Evolutionary conservation across 2,888 invertebrate species (phyloP), one percentile per base, ranked within the genome.

Genomic region (Hermaeophaga mercurialis): DNA sequence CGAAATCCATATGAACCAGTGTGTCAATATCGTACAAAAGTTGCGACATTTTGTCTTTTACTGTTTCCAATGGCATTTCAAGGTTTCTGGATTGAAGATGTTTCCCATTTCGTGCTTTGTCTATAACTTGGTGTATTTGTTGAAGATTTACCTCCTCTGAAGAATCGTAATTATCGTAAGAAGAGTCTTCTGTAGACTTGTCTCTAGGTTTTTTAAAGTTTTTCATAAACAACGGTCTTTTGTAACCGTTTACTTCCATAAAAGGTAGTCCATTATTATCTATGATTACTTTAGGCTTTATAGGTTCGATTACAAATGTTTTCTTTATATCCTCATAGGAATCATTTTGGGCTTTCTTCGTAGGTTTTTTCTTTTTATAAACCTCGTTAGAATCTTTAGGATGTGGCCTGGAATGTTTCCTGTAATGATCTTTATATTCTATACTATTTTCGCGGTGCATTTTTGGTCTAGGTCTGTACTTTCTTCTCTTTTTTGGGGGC

Each of bases 261-360:
- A 74, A 73, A 3, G 73, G 69, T 15, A 64, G 47, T 1, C 74
- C 74, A 14, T 73, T 69, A 15, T 73, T 72, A 26, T 75, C 73
- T 8, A 75, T 66, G 19, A 74, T 70, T 4, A 73, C 38, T 55
- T 70, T 73, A 1, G 75, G 72, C 34, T 68, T 66, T 1, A 75
- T 24, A 60, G 70, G 70, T 48, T 71, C 66, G 1, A 75, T 58
- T 1, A 69, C 56, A 6, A 72, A 58, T 22, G 64, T 58, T 34
- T 61, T 64, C 2, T 63, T 66, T 9, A 44, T 12, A 17, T 59
- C 26, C 41, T 64, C 61, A 41, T 58, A 44, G 5, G 60, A 41
- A 47, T 41, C 59, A 8, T 39, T 55, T 24, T 38, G 53, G 4
- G 11, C 12, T 28, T 1, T 34, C 4, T 7, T n/a, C 14, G 9